These are phyloP conservation scores for Hermaeophaga mercurialis DNA, from an alignment of 2,888 invertebrate species.

Conservation along the genomic window DNA sequence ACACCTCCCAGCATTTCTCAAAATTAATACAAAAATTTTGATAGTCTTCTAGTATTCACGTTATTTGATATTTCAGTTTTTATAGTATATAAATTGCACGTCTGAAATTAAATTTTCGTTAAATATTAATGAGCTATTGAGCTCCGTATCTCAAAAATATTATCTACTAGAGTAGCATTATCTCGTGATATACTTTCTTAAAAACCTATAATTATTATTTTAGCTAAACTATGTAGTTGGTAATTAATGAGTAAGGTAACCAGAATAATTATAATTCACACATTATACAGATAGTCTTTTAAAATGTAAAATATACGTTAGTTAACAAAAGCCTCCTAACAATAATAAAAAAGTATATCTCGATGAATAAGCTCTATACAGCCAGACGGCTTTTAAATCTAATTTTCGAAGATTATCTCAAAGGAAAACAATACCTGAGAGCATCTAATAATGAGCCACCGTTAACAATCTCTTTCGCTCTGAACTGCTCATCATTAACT, in stretches of 20 bases:
- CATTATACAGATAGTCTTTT: conserved; percentile 5
- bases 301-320: conserved; percentile 2
- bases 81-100: too few species aligned
- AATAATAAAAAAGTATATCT: not conserved
- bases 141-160: too few species aligned
- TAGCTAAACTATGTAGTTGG: too few species aligned
- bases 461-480: conserved; percentile 18
- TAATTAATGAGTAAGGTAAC: not conserved
- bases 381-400: conserved; percentile 12
- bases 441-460: conserved; percentile 19
- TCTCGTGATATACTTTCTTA: too few species aligned
- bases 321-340: not conserved
- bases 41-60: too few species aligned
- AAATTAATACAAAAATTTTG: too few species aligned
- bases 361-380: not conserved
- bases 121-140: too few species aligned
- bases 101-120: too few species aligned
- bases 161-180: too few species aligned
- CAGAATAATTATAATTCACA: conserved; percentile 7
- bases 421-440: conserved; percentile 17
- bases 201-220: too few species aligned
- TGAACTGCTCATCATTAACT: conserved; percentile 27
- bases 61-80: too few species aligned
- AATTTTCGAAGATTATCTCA: conserved; percentile 19
- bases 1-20: too few species aligned